Percentiles rank a stretch among this genome's conserved stretches.
Evolutionary conservation across 2,797 vertebrate genomes (phyloP).

Genomic region (Silurus lanzhouensis): DNA sequence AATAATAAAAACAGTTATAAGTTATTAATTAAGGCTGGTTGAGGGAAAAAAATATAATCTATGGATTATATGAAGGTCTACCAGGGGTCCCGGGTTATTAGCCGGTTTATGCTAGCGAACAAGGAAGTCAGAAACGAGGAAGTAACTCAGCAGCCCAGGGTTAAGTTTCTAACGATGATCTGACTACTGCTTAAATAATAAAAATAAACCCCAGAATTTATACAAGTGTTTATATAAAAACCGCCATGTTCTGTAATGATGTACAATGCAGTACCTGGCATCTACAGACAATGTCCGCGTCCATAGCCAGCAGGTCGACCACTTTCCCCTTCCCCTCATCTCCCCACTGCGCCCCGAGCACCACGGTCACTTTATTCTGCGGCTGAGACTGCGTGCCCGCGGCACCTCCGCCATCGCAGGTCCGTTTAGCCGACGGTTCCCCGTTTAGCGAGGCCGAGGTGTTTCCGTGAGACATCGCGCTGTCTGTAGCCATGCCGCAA

Average conservation of each 20-base stretch:
- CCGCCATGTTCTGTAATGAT: neutral
- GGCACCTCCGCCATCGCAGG: conserved; percentile 61
- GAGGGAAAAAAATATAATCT: no score
- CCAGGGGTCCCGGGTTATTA: no score
- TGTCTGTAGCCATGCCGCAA: conserved; percentile 71
- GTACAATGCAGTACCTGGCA: conserved; percentile 73
- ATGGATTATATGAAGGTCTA: no score
- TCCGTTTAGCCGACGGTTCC: conserved; percentile 72
- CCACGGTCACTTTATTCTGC: conserved; percentile 80
- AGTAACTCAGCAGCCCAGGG: neutral
- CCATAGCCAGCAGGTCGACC: conserved; percentile 82
- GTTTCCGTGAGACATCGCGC: conserved; percentile 66
- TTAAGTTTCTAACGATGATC: neutral
- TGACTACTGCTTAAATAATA: neutral
- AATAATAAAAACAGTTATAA: no score
- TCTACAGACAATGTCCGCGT: conserved; percentile 82
- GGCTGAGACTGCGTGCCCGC: conserved; percentile 56
- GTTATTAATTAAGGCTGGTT: no score
- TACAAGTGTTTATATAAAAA: no score
- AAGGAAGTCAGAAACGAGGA: neutral
- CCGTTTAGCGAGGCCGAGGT: conserved; percentile 64
- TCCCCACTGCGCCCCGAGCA: conserved; percentile 84
- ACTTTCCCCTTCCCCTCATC: conserved; percentile 85
- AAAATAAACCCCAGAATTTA: no score
- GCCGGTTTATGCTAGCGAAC: neutral